phyloP scores from a whole-genome alignment of 2,888 invertebrate species.

The Callimorpha dominula region DNA sequence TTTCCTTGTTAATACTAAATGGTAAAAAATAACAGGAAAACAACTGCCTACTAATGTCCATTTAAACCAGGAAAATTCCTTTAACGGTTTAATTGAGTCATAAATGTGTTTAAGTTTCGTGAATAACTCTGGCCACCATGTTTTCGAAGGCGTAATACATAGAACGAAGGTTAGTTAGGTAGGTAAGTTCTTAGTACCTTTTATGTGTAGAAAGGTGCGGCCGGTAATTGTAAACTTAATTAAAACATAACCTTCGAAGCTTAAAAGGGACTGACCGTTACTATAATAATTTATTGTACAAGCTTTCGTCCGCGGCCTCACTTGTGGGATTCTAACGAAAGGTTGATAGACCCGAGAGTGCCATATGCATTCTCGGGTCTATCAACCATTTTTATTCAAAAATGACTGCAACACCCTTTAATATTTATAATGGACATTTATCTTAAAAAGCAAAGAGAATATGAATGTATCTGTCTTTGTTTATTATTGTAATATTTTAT shows the following conservation, averaged over 20 bases:
- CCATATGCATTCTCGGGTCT: background rate
- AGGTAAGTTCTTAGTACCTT: background rate
- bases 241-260: background rate
- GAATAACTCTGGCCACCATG: background rate
- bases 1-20: too few relatives aligned
- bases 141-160: background rate
- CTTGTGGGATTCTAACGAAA: background rate
- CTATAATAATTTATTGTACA: background rate
- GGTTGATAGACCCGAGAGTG: too few relatives aligned
- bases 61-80: too few relatives aligned
- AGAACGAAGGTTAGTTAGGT: background rate
- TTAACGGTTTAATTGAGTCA: background rate
- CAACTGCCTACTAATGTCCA: too few relatives aligned
- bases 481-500: too few relatives aligned
- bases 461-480: too few relatives aligned
- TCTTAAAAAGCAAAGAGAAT: too few relatives aligned
- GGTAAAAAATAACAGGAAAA: too few relatives aligned
- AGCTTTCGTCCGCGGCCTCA: background rate
- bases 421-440: too few relatives aligned
- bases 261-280: background rate
- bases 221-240: background rate
- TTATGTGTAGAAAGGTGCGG: background rate
- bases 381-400: too few relatives aligned
- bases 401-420: too few relatives aligned
- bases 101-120: background rate